These are phyloP conservation scores for Ceratosolen solmsi DNA, from an alignment of 1,140 invertebrate species.

Conservation along the genomic window DNA sequence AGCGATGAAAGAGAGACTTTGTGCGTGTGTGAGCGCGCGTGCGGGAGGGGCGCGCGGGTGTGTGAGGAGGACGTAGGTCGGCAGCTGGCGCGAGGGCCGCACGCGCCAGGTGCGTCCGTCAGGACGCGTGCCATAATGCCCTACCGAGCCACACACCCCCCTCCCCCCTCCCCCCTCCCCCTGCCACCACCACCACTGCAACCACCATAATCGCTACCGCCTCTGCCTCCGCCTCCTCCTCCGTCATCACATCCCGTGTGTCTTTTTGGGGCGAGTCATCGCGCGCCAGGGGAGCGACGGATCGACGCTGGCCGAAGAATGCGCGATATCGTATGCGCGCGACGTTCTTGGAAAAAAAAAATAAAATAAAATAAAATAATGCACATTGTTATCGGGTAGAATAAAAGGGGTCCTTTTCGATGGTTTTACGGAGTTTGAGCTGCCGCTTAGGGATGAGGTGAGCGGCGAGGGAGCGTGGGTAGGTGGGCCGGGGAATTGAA, in stretches of 20 bases:
- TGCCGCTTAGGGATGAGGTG: no score
- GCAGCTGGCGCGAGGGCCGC: conserved; percentile 24
- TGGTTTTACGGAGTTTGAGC: no score
- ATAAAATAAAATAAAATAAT: no score
- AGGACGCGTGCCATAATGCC: conserved; percentile 5
- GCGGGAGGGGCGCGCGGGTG: not conserved
- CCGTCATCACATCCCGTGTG: no score
- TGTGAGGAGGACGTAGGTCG: not conserved
- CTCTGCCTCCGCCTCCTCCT: no score
- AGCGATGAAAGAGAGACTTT: not conserved
- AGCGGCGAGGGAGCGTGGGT: no score
- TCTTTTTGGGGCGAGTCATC: no score
- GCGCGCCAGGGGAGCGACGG: not conserved
- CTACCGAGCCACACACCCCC: no score
- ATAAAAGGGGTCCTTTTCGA: no score
- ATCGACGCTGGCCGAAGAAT: not conserved
- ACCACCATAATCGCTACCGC: no score
- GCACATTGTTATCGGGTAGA: not conserved
- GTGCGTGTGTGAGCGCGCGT: not conserved
- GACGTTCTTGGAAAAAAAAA: not conserved
- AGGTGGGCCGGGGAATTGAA: not conserved
- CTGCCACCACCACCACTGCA: not conserved
- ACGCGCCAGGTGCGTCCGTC: conserved; percentile 36
- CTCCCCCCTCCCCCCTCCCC: not conserved
- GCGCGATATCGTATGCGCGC: not conserved